Conservation (phyloP, 1,140 invertebrate species). For the Palaemon carinicauda region DNA sequence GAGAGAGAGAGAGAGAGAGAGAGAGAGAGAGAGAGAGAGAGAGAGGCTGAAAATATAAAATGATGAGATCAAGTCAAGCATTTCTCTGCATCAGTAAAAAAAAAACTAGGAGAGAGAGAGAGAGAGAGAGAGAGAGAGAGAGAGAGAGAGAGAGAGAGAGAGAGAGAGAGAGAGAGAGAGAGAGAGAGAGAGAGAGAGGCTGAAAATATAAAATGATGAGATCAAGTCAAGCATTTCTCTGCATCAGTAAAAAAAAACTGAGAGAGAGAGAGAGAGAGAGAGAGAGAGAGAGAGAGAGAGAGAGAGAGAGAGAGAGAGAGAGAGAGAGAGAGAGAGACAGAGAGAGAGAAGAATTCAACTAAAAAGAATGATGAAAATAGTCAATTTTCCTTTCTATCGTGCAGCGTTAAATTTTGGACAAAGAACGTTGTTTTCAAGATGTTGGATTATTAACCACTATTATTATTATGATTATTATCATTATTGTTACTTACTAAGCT, state of each 20-base stretch:
- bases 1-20: not conserved
- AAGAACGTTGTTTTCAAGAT: too few relatives aligned
- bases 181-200: not conserved
- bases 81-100: not conserved
- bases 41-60: not conserved
- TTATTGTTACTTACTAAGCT: too few relatives aligned
- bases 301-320: too few relatives aligned
- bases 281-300: too few relatives aligned
- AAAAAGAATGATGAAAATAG: too few relatives aligned
- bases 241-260: not conserved
- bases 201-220: not conserved
- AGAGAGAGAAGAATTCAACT: too few relatives aligned
- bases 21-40: not conserved
- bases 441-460: too few relatives aligned
- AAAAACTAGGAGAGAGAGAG: not conserved
- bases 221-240: not conserved
- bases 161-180: not conserved
- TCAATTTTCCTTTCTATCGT: too few relatives aligned
- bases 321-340: too few relatives aligned
- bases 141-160: not conserved
- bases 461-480: too few relatives aligned
- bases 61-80: not conserved
- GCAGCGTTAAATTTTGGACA: too few relatives aligned
- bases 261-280: not conserved
- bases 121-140: not conserved